These are phyloP conservation scores for Salvelinus namaycush DNA, from an alignment of 2,113 vertebrate species.

Conservation along the genomic window DNA sequence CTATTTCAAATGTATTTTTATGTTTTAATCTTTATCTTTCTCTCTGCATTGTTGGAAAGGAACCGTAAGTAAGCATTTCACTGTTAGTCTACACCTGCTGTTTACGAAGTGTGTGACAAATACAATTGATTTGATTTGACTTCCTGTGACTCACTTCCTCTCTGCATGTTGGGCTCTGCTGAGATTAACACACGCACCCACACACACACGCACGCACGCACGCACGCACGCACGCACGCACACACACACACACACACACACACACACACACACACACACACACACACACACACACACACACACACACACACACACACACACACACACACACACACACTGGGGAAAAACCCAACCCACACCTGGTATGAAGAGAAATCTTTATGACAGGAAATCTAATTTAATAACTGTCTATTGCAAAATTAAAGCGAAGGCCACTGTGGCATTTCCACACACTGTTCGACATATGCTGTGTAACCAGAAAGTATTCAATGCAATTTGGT, in stretches of 20 bases:
- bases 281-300: neutral
- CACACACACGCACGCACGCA: too few relatives aligned
- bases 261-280: neutral
- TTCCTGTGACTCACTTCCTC: neutral
- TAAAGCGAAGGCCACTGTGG: neutral
- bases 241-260: neutral
- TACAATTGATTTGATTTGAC: neutral
- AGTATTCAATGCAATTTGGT: slow-evolving; percentile 41
- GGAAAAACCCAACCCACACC: neutral
- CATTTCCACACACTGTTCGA: neutral
- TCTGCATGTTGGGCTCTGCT: neutral
- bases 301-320: too few relatives aligned
- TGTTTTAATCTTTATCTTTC: too few relatives aligned
- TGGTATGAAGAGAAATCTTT: neutral
- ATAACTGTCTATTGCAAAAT: neutral
- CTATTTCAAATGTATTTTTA: too few relatives aligned
- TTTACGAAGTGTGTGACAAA: too few relatives aligned
- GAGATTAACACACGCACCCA: neutral
- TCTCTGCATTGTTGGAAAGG: too few relatives aligned
- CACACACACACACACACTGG: neutral
- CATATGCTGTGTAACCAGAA: neutral
- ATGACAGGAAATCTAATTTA: neutral
- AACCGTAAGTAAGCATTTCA: too few relatives aligned
- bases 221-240: neutral
- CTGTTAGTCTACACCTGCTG: too few relatives aligned